A percentile compares a stretch with the other conserved stretches of the same genome.
phyloP scores from a whole-genome alignment of 2,797 vertebrate species.

The Crenichthys baileyi region DNA sequence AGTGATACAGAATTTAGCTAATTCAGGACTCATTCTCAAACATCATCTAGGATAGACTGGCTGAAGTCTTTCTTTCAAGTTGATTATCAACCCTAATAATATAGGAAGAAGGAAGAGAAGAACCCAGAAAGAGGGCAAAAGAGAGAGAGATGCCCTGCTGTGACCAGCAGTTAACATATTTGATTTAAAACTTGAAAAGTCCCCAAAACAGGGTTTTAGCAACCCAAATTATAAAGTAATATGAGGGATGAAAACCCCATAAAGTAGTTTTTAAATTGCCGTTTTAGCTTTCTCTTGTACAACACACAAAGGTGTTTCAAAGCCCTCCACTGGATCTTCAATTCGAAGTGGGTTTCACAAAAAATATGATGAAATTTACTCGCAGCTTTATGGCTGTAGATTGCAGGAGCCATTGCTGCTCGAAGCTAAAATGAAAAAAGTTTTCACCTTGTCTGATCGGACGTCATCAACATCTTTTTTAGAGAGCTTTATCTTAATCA shows the following conservation, averaged over 20 bases:
- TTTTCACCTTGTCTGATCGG: neutral
- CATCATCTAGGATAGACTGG: too few relatives aligned
- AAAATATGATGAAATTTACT: constrained; percentile 15
- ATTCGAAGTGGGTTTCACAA: neutral
- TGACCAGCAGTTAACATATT: too few relatives aligned
- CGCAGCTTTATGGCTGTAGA: constrained; percentile 7
- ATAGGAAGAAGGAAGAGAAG: too few relatives aligned
- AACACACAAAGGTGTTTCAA: neutral
- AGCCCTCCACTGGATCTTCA: neutral
- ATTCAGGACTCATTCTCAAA: too few relatives aligned
- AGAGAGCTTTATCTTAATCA: constrained; percentile 18
- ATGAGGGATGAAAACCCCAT: neutral
- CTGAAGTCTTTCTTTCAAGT: too few relatives aligned
- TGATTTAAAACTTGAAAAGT: too few relatives aligned
- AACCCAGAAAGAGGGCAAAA: too few relatives aligned
- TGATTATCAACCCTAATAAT: too few relatives aligned
- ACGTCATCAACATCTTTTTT: constrained; percentile 2
- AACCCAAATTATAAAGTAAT: neutral
- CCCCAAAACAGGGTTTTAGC: neutral
- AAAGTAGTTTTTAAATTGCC: neutral
- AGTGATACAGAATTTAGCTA: too few relatives aligned
- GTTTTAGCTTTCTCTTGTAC: neutral
- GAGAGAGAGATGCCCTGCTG: too few relatives aligned
- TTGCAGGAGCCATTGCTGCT: neutral
- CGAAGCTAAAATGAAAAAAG: neutral